These are phyloP conservation scores for Eremobia ochroleuca DNA, from an alignment of 2,888 invertebrate genomes.

Conservation along the genomic window DNA sequence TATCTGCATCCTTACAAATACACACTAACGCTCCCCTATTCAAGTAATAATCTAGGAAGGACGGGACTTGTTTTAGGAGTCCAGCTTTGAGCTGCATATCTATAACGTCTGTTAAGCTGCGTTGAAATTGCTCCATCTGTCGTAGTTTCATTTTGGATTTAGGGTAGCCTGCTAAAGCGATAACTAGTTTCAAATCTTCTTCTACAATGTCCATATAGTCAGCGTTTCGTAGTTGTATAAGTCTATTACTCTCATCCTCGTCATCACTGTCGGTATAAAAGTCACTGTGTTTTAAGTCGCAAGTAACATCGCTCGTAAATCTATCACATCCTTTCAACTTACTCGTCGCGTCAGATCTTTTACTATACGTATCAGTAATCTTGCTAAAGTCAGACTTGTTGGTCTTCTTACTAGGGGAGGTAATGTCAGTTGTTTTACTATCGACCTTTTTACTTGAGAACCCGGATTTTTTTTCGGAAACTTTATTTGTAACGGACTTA, in stretches of 20 bases:
- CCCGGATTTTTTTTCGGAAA: slow-evolving; percentile 62
- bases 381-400: slow-evolving; percentile 76
- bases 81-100: slow-evolving; percentile 86
- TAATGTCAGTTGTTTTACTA: slow-evolving; percentile 70
- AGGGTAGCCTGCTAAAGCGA: slow-evolving; percentile 84
- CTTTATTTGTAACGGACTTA: slow-evolving; percentile 74
- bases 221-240: slow-evolving; percentile 81
- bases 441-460: slow-evolving; percentile 68
- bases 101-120: slow-evolving; percentile 80
- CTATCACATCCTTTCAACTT: slow-evolving; percentile 69
- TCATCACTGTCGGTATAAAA: slow-evolving; percentile 81
- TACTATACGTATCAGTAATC: slow-evolving; percentile 70
- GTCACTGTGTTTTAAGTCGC: slow-evolving; percentile 80
- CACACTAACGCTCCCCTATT: slow-evolving; percentile 86
- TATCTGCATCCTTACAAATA: slow-evolving; percentile 83
- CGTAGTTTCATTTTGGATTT: slow-evolving; percentile 83
- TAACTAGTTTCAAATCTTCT: slow-evolving; percentile 81
- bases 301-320: slow-evolving; percentile 75
- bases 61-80: slow-evolving; percentile 79
- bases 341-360: slow-evolving; percentile 75
- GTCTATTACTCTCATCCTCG: slow-evolving; percentile 83
- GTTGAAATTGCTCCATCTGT: slow-evolving; percentile 83
- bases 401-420: slow-evolving; percentile 70
- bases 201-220: slow-evolving; percentile 86
- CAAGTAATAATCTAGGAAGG: slow-evolving; percentile 85